These are phyloP conservation scores for Lagria hirta DNA, from an alignment of 2,888 invertebrate genomes.

Conservation along the genomic window DNA sequence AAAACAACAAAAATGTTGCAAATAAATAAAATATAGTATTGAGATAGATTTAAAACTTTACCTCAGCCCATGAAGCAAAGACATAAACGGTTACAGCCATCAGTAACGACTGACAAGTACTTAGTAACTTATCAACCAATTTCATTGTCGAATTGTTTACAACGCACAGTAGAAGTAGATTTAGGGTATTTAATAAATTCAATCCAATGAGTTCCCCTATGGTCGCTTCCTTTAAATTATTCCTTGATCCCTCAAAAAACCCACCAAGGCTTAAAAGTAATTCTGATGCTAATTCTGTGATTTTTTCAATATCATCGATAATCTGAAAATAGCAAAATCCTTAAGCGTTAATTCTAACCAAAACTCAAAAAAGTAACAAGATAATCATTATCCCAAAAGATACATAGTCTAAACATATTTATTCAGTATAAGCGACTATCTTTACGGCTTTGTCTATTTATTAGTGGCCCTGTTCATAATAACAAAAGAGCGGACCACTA, in stretches of 20 bases:
- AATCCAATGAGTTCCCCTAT: slow-evolving; percentile 8
- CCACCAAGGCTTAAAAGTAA: slow-evolving; percentile 37
- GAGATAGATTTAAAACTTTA: slow-evolving; percentile 28
- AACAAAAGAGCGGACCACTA: too few species aligned
- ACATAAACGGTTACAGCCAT: slow-evolving; percentile 46
- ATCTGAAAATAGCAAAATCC: too few species aligned
- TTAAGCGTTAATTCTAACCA: too few species aligned
- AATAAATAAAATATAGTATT: slow-evolving; percentile 4
- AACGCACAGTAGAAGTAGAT: slow-evolving; percentile 25
- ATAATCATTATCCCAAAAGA: too few species aligned
- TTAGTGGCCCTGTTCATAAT: too few species aligned
- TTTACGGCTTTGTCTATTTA: too few species aligned
- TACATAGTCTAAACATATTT: too few species aligned
- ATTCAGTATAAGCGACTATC: too few species aligned
- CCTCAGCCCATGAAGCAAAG: slow-evolving; percentile 50
- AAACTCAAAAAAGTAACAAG: too few species aligned
- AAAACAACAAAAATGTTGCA: not conserved
- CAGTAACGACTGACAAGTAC: slow-evolving; percentile 36
- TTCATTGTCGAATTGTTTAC: slow-evolving; percentile 29
- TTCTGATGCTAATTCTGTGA: slow-evolving; percentile 24
- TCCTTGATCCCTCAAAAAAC: not conserved
- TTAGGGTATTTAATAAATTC: not conserved
- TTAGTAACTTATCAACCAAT: slow-evolving; percentile 38
- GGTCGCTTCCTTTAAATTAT: too few species aligned
- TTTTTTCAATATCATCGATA: slow-evolving; percentile 6